Conservation (phyloP, 1,140 invertebrate genomes). For the Bombus terrestris region DNA sequence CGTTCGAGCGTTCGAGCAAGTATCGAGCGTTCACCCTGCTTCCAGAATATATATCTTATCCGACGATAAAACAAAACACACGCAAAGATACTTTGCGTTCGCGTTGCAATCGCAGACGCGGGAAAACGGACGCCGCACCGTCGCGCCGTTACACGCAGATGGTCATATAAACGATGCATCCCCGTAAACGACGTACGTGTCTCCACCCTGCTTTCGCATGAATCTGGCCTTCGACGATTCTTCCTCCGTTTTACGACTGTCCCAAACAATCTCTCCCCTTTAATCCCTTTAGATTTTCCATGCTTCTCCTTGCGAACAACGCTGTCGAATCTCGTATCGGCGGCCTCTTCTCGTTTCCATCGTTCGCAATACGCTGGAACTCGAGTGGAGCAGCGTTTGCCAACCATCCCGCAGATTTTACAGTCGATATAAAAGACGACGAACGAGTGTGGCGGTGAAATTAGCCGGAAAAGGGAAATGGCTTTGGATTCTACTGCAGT, state of each 20-base stretch:
- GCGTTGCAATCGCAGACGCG: background rate
- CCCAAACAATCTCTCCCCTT: background rate
- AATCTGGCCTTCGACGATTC: background rate
- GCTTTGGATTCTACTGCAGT: background rate
- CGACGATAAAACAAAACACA: background rate
- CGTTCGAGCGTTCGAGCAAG: too few relatives aligned
- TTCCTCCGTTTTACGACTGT: constrained; percentile 22
- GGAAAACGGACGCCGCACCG: background rate
- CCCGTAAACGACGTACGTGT: too few relatives aligned
- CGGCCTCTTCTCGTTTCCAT: background rate
- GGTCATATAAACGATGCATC: background rate
- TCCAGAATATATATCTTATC: background rate
- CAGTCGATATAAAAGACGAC: background rate
- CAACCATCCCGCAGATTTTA: constrained; percentile 10
- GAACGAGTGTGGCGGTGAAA: background rate
- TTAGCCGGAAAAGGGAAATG: background rate
- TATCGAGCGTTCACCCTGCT: background rate
- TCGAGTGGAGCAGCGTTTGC: background rate
- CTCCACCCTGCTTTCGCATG: too few relatives aligned
- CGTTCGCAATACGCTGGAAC: background rate
- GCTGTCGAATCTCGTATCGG: background rate
- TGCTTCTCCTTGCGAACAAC: background rate
- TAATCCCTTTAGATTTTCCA: background rate
- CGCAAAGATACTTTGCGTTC: background rate
- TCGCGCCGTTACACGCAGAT: background rate